phyloP scores from a whole-genome alignment of 92 coral and sea anemone genomes.

The Metridium senile region DNA sequence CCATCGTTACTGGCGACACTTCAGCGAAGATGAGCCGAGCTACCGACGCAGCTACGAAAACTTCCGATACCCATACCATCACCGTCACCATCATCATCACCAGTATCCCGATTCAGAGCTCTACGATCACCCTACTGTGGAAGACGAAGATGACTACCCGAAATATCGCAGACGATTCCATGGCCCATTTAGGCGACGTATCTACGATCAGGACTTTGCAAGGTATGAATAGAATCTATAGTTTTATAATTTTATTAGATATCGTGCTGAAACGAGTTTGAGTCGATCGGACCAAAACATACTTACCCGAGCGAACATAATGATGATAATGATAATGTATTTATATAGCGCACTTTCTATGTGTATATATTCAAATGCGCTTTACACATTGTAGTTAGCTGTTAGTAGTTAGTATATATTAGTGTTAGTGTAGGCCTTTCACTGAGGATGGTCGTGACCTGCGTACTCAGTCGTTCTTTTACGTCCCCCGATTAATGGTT shows the following conservation, averaged over 20 bases:
- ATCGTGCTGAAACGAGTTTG: too few relatives aligned
- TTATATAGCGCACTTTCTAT: too few relatives aligned
- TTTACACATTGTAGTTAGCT: too few relatives aligned
- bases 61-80: constrained; percentile 33
- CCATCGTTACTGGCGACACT: constrained; percentile 25
- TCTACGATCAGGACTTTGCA: constrained; percentile 12
- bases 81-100: constrained; percentile 59
- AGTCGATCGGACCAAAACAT: too few relatives aligned
- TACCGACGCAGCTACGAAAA: constrained; percentile 43
- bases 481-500: too few relatives aligned
- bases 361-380: too few relatives aligned
- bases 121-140: constrained; percentile 60
- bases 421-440: too few relatives aligned
- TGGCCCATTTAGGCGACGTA: constrained; percentile 22
- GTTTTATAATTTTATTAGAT: neutral
- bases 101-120: constrained; percentile 47
- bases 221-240: neutral
- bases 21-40: constrained; percentile 52
- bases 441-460: too few relatives aligned
- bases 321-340: too few relatives aligned
- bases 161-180: constrained; percentile 34
- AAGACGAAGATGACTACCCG: constrained; percentile 49
- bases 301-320: too few relatives aligned
- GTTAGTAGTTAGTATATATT: too few relatives aligned
- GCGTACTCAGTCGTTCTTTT: too few relatives aligned